These are phyloP conservation scores for Anguilla pacifica DNA, from an alignment of 2,797 vertebrate genomes.

Conservation along the genomic window DNA sequence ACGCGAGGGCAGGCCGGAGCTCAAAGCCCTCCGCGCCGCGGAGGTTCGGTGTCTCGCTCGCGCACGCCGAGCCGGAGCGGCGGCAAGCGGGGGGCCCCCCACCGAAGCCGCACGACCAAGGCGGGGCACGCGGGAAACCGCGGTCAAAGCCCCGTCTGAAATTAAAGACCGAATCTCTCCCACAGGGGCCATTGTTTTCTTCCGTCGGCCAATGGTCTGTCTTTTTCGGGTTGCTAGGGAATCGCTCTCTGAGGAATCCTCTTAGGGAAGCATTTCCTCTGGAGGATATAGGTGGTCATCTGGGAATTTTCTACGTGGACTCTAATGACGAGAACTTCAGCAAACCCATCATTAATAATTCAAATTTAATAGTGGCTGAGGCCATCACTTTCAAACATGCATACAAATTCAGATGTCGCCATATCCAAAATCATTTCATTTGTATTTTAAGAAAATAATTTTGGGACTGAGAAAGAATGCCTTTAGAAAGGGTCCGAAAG, in stretches of 20 bases:
- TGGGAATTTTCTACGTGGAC: not conserved
- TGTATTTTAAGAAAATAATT: not conserved
- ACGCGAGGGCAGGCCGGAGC: slow-evolving; percentile 50
- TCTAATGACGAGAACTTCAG: not conserved
- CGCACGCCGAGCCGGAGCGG: not conserved
- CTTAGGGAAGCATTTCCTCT: not conserved
- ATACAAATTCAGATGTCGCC: not conserved
- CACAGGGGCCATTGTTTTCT: not conserved
- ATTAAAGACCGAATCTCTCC: slow-evolving; percentile 25
- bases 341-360: not conserved
- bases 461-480: not conserved
- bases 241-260: not conserved
- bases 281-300: not conserved
- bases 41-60: not conserved
- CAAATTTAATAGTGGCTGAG: not conserved
- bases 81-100: slow-evolving; percentile 25
- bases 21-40: slow-evolving; percentile 43
- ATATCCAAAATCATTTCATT: not conserved
- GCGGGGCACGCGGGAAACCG: slow-evolving; percentile 8
- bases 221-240: not conserved
- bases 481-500: not conserved
- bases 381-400: not conserved
- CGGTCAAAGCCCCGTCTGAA: slow-evolving; percentile 15
- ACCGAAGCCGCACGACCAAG: slow-evolving; percentile 23
- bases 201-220: not conserved